phyloP scores from a whole-genome alignment of 2,888 invertebrate species.

The Cataglyphis cursor region DNA sequence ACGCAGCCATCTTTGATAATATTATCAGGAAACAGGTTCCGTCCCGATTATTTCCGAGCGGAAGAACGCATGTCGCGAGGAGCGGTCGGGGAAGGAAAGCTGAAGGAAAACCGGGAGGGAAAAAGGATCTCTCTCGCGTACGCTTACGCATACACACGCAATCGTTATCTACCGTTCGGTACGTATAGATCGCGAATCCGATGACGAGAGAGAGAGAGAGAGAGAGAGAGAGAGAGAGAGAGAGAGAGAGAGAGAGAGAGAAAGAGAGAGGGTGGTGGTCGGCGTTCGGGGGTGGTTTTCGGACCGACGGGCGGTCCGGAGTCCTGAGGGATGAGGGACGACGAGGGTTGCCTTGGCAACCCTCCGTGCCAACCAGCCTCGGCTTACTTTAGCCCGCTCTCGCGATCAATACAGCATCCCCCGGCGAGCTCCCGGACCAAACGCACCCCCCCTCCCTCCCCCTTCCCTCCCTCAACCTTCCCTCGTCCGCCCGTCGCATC shows the following conservation, averaged over 20 bases:
- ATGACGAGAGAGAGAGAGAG: constrained; percentile 53
- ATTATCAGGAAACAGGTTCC: constrained; percentile 8
- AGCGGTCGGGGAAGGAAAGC: constrained; percentile 65
- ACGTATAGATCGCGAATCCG: constrained; percentile 57
- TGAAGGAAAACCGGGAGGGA: constrained; percentile 50
- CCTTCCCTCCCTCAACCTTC: constrained; percentile 3
- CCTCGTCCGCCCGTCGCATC: constrained; percentile 44
- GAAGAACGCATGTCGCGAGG: constrained; percentile 63
- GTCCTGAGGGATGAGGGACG: constrained; percentile 79
- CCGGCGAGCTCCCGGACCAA: constrained; percentile 85
- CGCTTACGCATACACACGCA: constrained; percentile 48
- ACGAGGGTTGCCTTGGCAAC: constrained; percentile 85
- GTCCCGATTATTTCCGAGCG: constrained; percentile 68
- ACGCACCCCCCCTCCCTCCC: constrained; percentile 79
- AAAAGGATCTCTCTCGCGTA: constrained; percentile 67
- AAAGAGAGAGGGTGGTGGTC: constrained; percentile 54
- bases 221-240: constrained; percentile 25
- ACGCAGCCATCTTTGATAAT: background rate
- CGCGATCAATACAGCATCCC: constrained; percentile 86
- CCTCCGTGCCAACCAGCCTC: constrained; percentile 77
- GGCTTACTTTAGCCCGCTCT: constrained; percentile 85
- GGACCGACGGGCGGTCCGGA: constrained; percentile 78
- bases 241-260: constrained; percentile 55
- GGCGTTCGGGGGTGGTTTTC: constrained; percentile 82
- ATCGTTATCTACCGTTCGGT: constrained; percentile 50